Evolutionary conservation across 2,113 vertebrate species (phyloP), one percentile per base, ranked within the genome.

Genomic region (Gallinago paraguaiae): DNA sequence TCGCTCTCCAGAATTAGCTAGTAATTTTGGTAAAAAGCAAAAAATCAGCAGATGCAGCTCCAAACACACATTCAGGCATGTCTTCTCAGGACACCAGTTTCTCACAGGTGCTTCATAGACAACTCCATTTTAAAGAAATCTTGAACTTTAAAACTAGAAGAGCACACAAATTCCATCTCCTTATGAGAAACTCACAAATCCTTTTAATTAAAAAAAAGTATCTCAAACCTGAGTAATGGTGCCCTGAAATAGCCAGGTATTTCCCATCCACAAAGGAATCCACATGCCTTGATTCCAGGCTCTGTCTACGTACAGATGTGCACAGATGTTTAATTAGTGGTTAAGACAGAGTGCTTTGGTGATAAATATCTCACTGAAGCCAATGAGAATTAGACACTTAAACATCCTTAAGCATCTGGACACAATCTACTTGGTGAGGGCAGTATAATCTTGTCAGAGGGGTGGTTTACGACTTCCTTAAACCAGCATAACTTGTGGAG

Each of bases 21-120:
- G 14, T 18, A 54, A 63, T 57, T 85, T 18, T 8, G 5, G 50
- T 14, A 25, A 74, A 80, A 90, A 48, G 12, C 41, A 56, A 43
- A 60, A n/a, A 45, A 2, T 18, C 2, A 1, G 53, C 28, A 76
- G 57, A 46, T 46, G 43, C 0, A 4, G 33, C 24, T 20, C 10
- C 0, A 0, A 75, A 63, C 8, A 48, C 12, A 25, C 45, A 61
- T 45, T 59, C 35, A 51, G 63, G 43, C 24, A 56, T 1, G 3
- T 27, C 35, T 53, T 61, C 50, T 78, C 72, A 37, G 56, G 89
- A 90, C 39, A 81, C 7, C 19, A 54, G n/a, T 43, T 70, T 83
- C 86, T 82, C 31, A 63, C 8, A 53, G 7, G 17, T 3, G 3
- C 41, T 84, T 94, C 70, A 67, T 37, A 82, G 46, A 81, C 33